phyloP scores from a whole-genome alignment of 1,140 invertebrate genomes.

The Radopholus similis region DNA sequence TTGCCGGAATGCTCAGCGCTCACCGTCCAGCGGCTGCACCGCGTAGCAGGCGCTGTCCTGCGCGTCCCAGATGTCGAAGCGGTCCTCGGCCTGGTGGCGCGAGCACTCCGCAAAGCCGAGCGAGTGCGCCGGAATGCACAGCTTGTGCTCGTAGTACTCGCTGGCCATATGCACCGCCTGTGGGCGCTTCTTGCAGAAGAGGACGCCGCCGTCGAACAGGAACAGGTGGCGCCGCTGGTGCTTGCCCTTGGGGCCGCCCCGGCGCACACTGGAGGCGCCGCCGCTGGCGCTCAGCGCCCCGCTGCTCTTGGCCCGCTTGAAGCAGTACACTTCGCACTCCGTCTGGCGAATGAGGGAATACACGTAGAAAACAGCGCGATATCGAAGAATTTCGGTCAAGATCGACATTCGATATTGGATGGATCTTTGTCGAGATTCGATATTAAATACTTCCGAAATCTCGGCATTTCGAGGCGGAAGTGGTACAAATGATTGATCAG shows the following conservation, averaged over 20 bases:
- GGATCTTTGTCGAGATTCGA: no score
- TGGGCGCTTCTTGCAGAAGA: constrained; percentile 57
- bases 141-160: constrained; percentile 59
- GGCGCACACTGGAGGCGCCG: neutral
- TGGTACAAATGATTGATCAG: no score
- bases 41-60: constrained; percentile 47
- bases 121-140: constrained; percentile 48
- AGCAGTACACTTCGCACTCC: constrained; percentile 53
- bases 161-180: constrained; percentile 38
- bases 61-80: constrained; percentile 58
- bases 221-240: constrained; percentile 30
- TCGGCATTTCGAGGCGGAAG: no score
- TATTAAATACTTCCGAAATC: no score
- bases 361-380: constrained; percentile 15
- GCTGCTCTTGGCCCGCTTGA: constrained; percentile 35
- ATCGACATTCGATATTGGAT: no score
- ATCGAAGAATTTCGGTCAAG: neutral
- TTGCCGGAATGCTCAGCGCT: no score
- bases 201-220: constrained; percentile 56
- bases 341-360: no score
- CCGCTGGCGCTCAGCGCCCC: neutral
- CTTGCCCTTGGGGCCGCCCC: constrained; percentile 10
- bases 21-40: constrained; percentile 41
- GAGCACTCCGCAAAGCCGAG: constrained; percentile 52
- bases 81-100: constrained; percentile 21